Evolutionary conservation across 2,113 vertebrate genomes (phyloP).

Genomic region (Platanista minor): DNA sequence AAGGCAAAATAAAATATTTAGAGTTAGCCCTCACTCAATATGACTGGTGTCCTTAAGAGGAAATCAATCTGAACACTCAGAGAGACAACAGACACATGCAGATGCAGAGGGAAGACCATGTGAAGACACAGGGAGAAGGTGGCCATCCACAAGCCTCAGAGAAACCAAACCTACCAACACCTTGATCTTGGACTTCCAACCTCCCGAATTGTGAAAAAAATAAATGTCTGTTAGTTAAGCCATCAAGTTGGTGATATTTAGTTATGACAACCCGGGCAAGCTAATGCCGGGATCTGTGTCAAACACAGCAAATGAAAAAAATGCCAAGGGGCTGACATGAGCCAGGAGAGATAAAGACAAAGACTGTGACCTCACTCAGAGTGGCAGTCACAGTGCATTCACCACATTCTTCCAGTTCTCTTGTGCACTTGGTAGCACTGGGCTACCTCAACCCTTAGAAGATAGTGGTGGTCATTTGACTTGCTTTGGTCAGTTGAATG

Average conservation of each 20-base stretch:
- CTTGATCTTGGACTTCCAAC: background rate
- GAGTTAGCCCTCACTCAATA: background rate
- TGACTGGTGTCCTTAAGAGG: background rate
- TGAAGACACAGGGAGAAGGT: background rate
- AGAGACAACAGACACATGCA: background rate
- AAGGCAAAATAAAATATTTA: background rate
- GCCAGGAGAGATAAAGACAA: background rate
- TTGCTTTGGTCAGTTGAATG: background rate
- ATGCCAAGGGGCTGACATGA: background rate
- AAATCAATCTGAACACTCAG: background rate
- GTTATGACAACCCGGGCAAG: no score
- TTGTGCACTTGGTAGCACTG: no score
- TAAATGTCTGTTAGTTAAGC: background rate
- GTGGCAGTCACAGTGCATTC: no score
- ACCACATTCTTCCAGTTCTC: no score
- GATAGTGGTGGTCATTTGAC: background rate
- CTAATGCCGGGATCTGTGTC: background rate
- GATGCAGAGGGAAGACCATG: background rate
- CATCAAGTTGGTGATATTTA: background rate
- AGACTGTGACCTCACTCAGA: background rate
- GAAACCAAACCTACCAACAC: background rate
- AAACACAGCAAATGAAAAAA: background rate
- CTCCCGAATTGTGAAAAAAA: background rate
- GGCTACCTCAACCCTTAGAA: background rate
- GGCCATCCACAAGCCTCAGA: rapidly evolving